Percentiles rank a stretch among this genome's conserved stretches.
Evolutionary conservation across 92 coral and sea anemone species (phyloP).

Genomic region (Desmophyllum pertusum): DNA sequence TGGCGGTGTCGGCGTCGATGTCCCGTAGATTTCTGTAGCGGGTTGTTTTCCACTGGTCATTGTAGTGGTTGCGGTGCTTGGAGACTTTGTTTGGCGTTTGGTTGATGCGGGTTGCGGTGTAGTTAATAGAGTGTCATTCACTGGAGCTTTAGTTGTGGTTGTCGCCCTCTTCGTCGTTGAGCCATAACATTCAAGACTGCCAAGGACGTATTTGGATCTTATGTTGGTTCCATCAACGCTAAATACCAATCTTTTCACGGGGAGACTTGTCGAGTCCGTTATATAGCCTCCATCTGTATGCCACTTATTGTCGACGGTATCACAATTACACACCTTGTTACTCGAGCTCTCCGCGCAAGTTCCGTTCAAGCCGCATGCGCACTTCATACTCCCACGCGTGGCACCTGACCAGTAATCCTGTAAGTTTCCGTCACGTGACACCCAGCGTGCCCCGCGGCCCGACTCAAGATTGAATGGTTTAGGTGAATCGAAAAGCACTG

Average conservation of each 20-base stretch:
- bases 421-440: conserved; percentile 71
- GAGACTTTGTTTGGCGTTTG: conserved; percentile 21
- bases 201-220: conserved; percentile 63
- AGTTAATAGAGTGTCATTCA: not conserved
- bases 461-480: conserved; percentile 53
- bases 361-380: conserved; percentile 78
- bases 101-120: conserved; percentile 16
- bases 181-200: conserved; percentile 82
- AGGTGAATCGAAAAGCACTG: conserved; percentile 78
- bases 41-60: not conserved
- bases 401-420: conserved; percentile 95
- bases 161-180: conserved; percentile 49
- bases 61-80: conserved; percentile 12
- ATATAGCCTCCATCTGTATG: conserved; percentile 75
- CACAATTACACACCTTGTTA: conserved; percentile 81
- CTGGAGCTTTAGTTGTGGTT: conserved; percentile 29
- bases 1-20: not conserved
- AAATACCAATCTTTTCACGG: conserved; percentile 72
- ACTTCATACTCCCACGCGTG: conserved; percentile 74
- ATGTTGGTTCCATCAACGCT: conserved; percentile 69
- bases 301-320: conserved; percentile 66
- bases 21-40: not conserved
- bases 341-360: conserved; percentile 69
- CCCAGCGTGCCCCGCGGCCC: conserved; percentile 93
- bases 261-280: conserved; percentile 59